Evolutionary conservation across 2,888 invertebrate species (phyloP).

Genomic region (Dolomedes plantarius): DNA sequence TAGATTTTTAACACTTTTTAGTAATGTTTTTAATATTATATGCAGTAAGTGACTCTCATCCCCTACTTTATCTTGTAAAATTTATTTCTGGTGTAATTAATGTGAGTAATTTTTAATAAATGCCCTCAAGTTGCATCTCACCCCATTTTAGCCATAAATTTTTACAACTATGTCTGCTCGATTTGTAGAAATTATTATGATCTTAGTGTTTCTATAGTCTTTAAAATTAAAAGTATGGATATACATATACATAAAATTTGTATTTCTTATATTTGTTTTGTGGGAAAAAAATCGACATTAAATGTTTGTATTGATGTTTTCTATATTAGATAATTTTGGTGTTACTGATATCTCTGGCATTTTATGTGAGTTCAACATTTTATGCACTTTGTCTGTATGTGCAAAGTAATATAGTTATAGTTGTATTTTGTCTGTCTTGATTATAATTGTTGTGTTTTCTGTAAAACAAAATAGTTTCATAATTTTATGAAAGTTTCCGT

Average conservation of each 20-base stretch:
- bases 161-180: slow-evolving; percentile 14
- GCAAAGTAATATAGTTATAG: slow-evolving; percentile 38
- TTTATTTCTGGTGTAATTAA: not conserved
- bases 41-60: not conserved
- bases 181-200: slow-evolving; percentile 21
- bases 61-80: slow-evolving; percentile 1
- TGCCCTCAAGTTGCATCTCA: not conserved
- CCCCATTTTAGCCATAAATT: slow-evolving; percentile 16
- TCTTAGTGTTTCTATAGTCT: slow-evolving; percentile 25
- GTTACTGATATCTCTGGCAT: slow-evolving; percentile 23
- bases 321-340: slow-evolving; percentile 25
- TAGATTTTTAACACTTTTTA: slow-evolving; percentile 42
- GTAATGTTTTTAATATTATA: slow-evolving; percentile 20
- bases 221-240: slow-evolving; percentile 19
- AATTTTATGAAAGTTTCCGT: not conserved
- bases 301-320: slow-evolving; percentile 23
- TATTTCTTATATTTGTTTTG: slow-evolving; percentile 26
- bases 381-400: slow-evolving; percentile 38
- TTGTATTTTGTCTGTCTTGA: slow-evolving; percentile 49
- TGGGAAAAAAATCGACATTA: slow-evolving; percentile 5
- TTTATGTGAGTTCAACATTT: slow-evolving; percentile 47
- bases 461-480: not conserved
- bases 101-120: not conserved
- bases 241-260: not conserved
- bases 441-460: slow-evolving; percentile 46